Evolutionary conservation across 2,113 vertebrate species (phyloP).

Genomic region (Dunckerocampus dactyliophorus): DNA sequence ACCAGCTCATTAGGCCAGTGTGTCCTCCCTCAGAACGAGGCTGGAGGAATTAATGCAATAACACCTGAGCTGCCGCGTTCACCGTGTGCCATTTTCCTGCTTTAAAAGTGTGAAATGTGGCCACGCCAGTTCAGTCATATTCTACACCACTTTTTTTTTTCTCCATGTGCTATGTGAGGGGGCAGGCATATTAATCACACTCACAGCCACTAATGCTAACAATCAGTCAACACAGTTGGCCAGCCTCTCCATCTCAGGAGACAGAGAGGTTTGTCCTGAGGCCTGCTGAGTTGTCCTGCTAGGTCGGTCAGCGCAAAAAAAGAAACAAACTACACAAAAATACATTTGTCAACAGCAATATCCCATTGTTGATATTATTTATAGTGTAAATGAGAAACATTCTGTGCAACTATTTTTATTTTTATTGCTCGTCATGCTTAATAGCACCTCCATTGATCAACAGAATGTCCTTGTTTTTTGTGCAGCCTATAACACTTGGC

Average conservation of each 20-base stretch:
- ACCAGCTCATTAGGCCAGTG: slow-evolving; percentile 71
- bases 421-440: background rate
- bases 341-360: background rate
- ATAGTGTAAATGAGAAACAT: background rate
- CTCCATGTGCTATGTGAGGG: slow-evolving; percentile 77
- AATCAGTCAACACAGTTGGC: slow-evolving; percentile 81
- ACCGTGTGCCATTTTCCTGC: slow-evolving; percentile 60
- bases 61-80: slow-evolving; percentile 57
- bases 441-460: no score
- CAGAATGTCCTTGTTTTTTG: no score
- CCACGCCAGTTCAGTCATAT: slow-evolving; percentile 71
- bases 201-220: slow-evolving; percentile 88
- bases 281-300: slow-evolving; percentile 79
- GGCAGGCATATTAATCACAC: slow-evolving; percentile 87
- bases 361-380: background rate
- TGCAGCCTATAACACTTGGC: no score
- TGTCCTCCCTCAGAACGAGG: slow-evolving; percentile 67
- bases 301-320: slow-evolving; percentile 67
- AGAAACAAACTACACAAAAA: slow-evolving; percentile 53
- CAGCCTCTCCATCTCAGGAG: slow-evolving; percentile 79
- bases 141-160: slow-evolving; percentile 61
- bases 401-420: background rate
- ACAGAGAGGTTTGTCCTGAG: slow-evolving; percentile 80
- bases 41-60: slow-evolving; percentile 65
- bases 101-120: slow-evolving; percentile 65